Base-by-base conservation (phyloP, 2,888 invertebrate genomes). In the Cynaeus angustus region DNA sequence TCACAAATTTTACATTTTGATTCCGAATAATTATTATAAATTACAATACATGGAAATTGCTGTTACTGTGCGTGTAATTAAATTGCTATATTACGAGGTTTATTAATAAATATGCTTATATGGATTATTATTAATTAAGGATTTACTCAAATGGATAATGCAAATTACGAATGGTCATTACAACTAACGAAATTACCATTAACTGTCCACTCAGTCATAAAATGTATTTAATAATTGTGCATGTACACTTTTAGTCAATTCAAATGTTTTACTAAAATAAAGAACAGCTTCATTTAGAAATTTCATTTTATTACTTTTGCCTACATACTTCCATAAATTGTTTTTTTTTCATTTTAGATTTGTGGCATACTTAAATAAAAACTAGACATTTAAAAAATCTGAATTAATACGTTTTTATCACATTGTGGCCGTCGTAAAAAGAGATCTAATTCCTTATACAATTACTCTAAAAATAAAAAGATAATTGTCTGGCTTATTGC, bases 21-120 rank as follows among this genome's bases (percentile, higher is more conserved):
- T 52, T 26, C 13, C n/a, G 13, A 46, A 13, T 16, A 46, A 21
- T 46, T 46, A 46, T 43, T 46, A 43, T 14, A 12, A 43, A 43
- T 14, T 43, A 14, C 43, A 43, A 33, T 33, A 33, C 33, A 33
- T 33, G 7, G 10, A 41, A 41, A 41, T 12, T 13, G 41, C 13
- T 13, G 46, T 21, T 46, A 9, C 26, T 46, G 26, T 46, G n/a
- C 16, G 13, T 46, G 46, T 46, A 46, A 46, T 46, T 46, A 16
- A 46, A 46, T 46, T 21, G 26, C 46, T 13, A 26, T 9, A 12
- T 13, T 12, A n/a, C 46, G 26, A 46, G 16, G 12, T 43, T 46
- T 26, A 16, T 46, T 46, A 46, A 46, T 46, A 46, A 46, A 46
- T 46, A 16, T 16, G 46, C 46, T 46, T 46, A 46, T 46, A 46